These are phyloP conservation scores for Chlorospingus flavigularis DNA, from an alignment of 2,797 vertebrate genomes.

Conservation along the genomic window DNA sequence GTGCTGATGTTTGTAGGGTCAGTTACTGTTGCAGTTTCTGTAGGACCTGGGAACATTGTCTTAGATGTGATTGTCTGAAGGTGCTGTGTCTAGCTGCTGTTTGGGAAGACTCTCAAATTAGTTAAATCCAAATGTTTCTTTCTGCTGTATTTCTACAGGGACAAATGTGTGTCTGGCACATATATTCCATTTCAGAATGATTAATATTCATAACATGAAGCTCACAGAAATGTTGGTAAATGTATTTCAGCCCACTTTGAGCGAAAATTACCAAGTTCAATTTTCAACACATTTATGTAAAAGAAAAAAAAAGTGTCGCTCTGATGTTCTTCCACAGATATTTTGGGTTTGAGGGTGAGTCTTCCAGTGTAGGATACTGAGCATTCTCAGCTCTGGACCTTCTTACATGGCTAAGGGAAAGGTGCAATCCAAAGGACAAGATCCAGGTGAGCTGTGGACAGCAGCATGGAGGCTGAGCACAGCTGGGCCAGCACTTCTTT, in stretches of 20 bases:
- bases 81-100: neutral
- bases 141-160: neutral
- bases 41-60: neutral
- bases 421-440: neutral
- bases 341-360: neutral
- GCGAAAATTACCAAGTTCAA: neutral
- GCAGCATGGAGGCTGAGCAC: neutral
- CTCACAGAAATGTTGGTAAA: neutral
- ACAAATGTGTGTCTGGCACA: neutral
- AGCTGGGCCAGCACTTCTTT: neutral
- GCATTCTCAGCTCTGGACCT: neutral
- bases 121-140: neutral
- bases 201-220: neutral
- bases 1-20: neutral
- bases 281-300: neutral
- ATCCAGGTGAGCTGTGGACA: neutral
- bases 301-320: neutral
- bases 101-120: neutral
- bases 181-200: neutral
- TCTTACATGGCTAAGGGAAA: neutral
- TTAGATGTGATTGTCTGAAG: neutral
- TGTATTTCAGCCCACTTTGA: neutral
- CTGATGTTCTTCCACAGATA: neutral
- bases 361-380: neutral
- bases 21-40: neutral